Percentiles rank a stretch among this genome's conserved stretches.
phyloP scores from a whole-genome alignment of 1,140 invertebrate genomes.

The Vanessa atalanta region DNA sequence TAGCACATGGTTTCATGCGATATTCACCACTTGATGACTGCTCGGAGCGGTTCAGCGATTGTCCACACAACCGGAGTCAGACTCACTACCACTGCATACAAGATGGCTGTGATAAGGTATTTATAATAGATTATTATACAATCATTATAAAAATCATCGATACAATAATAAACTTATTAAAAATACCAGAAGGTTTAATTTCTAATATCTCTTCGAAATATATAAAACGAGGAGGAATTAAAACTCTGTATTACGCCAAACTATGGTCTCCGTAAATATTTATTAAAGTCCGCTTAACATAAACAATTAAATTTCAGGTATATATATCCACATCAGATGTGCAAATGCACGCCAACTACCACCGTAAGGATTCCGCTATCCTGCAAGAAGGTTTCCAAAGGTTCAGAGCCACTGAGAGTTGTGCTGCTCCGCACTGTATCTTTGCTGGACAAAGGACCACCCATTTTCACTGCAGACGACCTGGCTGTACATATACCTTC shows the following conservation, averaged over 20 bases:
- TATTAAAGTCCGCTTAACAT: not conserved
- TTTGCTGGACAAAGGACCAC: conserved; percentile 98
- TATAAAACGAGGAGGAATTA: no score
- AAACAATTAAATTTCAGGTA: conserved; percentile 78
- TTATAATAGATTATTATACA: not conserved
- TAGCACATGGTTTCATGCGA: conserved; percentile 98
- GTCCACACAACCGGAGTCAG: conserved; percentile 97
- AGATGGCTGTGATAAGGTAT: conserved; percentile 94
- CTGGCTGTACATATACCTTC: conserved; percentile 96
- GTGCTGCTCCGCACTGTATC: conserved; percentile 91
- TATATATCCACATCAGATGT: conserved; percentile 99
- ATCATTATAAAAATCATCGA: no score
- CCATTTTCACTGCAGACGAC: conserved; percentile 97
- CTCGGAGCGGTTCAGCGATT: conserved; percentile 86
- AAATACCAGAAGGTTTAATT: no score
- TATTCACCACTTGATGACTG: conserved; percentile 95
- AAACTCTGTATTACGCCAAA: no score
- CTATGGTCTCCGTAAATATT: not conserved
- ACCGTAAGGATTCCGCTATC: conserved; percentile 98
- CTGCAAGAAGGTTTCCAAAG: conserved; percentile 97
- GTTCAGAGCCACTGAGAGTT: conserved; percentile 95
- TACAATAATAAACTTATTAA: no score
- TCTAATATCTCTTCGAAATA: no score
- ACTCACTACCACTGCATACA: conserved; percentile 99
- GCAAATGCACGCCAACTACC: conserved; percentile 99